phyloP scores from a whole-genome alignment of 2,888 invertebrate species.

The Acronicta psi region DNA sequence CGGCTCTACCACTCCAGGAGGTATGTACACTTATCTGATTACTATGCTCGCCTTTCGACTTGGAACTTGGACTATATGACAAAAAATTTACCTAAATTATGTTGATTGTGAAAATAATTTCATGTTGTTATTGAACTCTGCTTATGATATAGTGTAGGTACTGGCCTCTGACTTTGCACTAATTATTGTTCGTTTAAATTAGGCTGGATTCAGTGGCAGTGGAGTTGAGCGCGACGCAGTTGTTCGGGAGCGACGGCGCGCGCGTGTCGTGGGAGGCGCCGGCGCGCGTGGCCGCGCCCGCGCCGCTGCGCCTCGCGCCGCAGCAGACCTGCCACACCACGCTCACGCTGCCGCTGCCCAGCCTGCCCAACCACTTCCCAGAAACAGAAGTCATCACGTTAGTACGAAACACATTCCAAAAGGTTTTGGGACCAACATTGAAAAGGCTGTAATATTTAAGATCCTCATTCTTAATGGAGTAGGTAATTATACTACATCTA shows the following conservation, averaged over 20 bases:
- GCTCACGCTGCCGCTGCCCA: constrained; percentile 58
- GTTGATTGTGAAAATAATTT: too few species aligned
- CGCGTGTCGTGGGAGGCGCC: constrained; percentile 54
- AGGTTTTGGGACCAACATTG: neutral
- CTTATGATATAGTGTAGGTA: too few species aligned
- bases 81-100: too few species aligned
- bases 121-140: too few species aligned
- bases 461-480: too few species aligned
- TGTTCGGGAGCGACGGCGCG: constrained; percentile 61
- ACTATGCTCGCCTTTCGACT: too few species aligned
- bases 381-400: constrained; percentile 67
- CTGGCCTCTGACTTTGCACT: too few species aligned
- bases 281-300: constrained; percentile 23
- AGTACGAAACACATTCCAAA: constrained; percentile 38
- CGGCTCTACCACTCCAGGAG: constrained; percentile 68
- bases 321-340: constrained; percentile 33
- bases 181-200: neutral
- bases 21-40: constrained; percentile 47
- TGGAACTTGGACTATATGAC: too few species aligned
- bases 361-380: constrained; percentile 58
- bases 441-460: too few species aligned
- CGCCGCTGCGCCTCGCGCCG: constrained; percentile 47
- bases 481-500: too few species aligned
- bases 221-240: constrained; percentile 68
- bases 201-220: constrained; percentile 61